phyloP scores from a whole-genome alignment of 2,888 invertebrate species.

The Mimas tiliae region DNA sequence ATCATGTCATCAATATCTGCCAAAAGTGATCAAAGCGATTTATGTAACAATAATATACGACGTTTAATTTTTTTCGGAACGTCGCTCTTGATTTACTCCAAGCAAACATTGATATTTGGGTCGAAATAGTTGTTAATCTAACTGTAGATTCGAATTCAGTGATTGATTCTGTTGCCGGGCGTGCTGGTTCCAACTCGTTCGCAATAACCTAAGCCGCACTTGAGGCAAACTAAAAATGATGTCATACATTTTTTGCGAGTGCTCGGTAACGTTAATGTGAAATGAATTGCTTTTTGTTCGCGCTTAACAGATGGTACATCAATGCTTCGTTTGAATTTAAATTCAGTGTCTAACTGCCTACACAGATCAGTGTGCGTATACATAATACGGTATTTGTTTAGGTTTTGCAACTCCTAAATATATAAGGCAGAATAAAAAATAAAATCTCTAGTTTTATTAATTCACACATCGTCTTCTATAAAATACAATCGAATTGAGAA shows the following conservation, averaged over 20 bases:
- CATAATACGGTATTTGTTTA: not conserved
- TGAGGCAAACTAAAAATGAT: slow-evolving; percentile 64
- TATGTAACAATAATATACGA: slow-evolving; percentile 45
- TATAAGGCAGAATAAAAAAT: not conserved
- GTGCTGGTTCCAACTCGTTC: slow-evolving; percentile 51
- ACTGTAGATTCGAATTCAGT: slow-evolving; percentile 66
- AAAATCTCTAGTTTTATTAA: not conserved
- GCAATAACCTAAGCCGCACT: slow-evolving; percentile 43
- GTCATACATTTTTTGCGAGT: slow-evolving; percentile 72
- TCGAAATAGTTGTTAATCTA: slow-evolving; percentile 60
- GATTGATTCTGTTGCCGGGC: slow-evolving; percentile 59
- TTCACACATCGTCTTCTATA: too few species aligned
- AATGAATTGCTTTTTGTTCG: slow-evolving; percentile 74
- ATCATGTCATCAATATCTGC: slow-evolving; percentile 57
- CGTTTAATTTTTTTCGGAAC: slow-evolving; percentile 39
- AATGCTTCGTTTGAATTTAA: slow-evolving; percentile 67
- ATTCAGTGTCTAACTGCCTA: slow-evolving; percentile 37
- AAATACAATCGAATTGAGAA: too few species aligned
- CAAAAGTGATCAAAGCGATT: slow-evolving; percentile 46
- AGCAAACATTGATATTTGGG: slow-evolving; percentile 55
- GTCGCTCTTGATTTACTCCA: slow-evolving; percentile 37
- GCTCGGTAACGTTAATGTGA: slow-evolving; percentile 66
- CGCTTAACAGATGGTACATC: slow-evolving; percentile 63
- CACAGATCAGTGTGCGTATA: slow-evolving; percentile 19
- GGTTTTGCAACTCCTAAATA: not conserved